Percentiles rank a stretch among this genome's conserved stretches.
Evolutionary conservation across 2,113 vertebrate genomes (phyloP).

Genomic region (Heterotilapia buettikoferi): DNA sequence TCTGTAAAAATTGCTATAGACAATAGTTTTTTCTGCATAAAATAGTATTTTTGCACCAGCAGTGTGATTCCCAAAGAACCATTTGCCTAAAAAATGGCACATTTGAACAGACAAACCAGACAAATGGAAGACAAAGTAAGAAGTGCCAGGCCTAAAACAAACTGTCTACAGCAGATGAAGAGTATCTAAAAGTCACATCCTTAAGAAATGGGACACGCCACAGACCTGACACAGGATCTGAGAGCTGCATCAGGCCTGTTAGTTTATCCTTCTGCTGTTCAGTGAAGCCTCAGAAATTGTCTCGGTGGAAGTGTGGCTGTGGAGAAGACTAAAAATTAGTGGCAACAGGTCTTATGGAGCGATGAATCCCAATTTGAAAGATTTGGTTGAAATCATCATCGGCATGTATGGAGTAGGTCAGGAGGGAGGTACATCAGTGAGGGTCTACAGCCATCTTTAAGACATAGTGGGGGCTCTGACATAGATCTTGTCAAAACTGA

Average conservation of each 20-base stretch:
- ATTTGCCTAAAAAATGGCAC: not conserved
- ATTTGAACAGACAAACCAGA: not conserved
- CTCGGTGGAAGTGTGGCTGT: not conserved
- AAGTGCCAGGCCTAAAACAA: not conserved
- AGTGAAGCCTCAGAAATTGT: not conserved
- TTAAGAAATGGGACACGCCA: not conserved
- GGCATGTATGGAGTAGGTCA: not conserved
- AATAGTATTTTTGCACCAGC: not conserved
- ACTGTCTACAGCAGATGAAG: not conserved
- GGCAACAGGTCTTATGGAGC: not conserved
- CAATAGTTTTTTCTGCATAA: not conserved
- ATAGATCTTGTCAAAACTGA: too few species aligned
- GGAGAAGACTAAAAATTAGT: not conserved
- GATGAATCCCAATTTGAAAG: not conserved
- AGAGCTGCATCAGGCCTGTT: not conserved
- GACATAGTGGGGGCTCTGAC: not conserved
- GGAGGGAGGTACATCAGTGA: not conserved
- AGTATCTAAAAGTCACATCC: not conserved
- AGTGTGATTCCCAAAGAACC: not conserved
- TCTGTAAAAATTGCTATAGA: not conserved
- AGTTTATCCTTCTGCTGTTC: not conserved
- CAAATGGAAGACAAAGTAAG: not conserved
- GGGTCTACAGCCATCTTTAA: not conserved
- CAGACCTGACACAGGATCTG: not conserved
- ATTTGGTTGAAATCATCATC: not conserved